Base-by-base conservation (phyloP, 2,113 vertebrate species). In the Dicaeum eximium region DNA sequence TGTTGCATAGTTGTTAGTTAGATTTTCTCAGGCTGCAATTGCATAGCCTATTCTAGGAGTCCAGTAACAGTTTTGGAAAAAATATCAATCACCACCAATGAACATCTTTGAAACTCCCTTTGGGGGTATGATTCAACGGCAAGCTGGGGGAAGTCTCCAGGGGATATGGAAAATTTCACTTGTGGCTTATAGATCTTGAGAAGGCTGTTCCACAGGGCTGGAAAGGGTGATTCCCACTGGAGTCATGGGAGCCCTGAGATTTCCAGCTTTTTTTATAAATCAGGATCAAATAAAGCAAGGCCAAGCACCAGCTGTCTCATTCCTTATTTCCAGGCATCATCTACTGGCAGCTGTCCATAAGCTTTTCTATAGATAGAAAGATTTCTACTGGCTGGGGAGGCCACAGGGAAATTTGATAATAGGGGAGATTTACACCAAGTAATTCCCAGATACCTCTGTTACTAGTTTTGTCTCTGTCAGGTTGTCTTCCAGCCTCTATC, bases 341-440 rank as follows among this genome's bases (percentile, higher is more conserved):
- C 75, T 86, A 57, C 82, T 93, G 90, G 93, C 94, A 95, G 85
- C 53, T 93, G 88, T 95, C 82, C 93, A 88, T 92, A 88, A 81
- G 48, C 56, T 86, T 90, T 86, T 90, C 93, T 96, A 95, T 94
- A 96, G 86, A 95, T 96, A 96, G 92, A 73, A 35, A 77, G 61
- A 62, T 60, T 93, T 96, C 72, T 93, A 50, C 60, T 92, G 40
- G 69, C 25, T 90, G 73, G n/a, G 17, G n/a, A 91, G 48, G 69
- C 42, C 88, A 60, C 42, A 48, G 31, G 58, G 94, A 94, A 97
- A 97, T 88, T 67, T 94, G 88, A 95, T 93, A 84, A 69, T 25
- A 60, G n/a, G 45, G 13, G 38, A 80, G 64, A 67, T 71, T 93
- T 64, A 69, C 65, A 67, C 48, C 3, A 3, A 74, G 37, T 64